Base-by-base conservation (phyloP, 2,113 vertebrate species). In the Rhombomys opimus region DNA sequence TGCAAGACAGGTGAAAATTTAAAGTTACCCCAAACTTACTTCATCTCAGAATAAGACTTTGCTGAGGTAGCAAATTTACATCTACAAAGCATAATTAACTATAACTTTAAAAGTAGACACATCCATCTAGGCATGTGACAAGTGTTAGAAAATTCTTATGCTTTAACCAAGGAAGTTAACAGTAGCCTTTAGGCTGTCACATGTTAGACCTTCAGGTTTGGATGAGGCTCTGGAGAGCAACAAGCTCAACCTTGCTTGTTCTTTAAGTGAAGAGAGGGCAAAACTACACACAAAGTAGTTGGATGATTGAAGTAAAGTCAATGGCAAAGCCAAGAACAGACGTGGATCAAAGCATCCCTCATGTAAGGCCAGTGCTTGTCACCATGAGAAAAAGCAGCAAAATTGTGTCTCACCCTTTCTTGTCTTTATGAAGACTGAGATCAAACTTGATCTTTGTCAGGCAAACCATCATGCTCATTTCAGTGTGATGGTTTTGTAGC, bases 31-130 rank as follows among this genome's bases (percentile, higher is more conserved):
- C 50, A 86, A 92, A 18, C 2, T 32, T 59, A 65, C 2, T 52
- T 77, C 72, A 25, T 75, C n/a, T 90, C 8, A 91, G 52, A 93
- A 52, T 50, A 72, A 90, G 35, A 78, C 67, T 90, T 76, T 59
- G 17, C 35, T 65, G 65, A 32, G 9, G 10, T 67, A 76, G 38
- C 54, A 77, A 94, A 93, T 87, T 67, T 41, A 46, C 46, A 46
- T 46, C 46, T 46, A 5, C 46, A 46, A 46, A 46, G 46, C 46
- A 46, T 46, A 46, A 46, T 46, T 14, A 90, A 77, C 46, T 22
- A 61, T 41, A 91, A 76, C 23, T 81, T 92, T 87, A 75, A 87
- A 91, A 95, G 27, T 81, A 84, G 41, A 90, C 89, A n/a, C 75
- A 50, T 85, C 32, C 35, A 72, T 38, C 52, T 38, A 75, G 81